These are phyloP conservation scores for Rhizoglyphus robini DNA, from an alignment of 1,140 invertebrate genomes.

Conservation along the genomic window DNA sequence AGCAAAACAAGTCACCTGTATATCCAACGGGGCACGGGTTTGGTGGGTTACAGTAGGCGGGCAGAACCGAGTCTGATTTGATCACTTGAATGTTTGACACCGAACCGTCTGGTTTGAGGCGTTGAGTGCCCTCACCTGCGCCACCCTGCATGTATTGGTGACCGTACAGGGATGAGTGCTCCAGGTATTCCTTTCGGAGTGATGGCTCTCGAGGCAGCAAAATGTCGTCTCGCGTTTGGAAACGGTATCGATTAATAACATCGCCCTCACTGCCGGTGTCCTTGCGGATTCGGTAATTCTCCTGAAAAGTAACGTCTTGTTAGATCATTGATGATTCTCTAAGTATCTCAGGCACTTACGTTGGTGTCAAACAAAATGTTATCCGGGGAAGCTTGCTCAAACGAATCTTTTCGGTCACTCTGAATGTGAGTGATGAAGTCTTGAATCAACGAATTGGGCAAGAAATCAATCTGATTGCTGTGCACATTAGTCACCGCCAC, in stretches of 20 bases:
- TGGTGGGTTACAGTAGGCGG: constrained; percentile 96
- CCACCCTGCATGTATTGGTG: constrained; percentile 61
- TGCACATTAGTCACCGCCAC: too few species aligned
- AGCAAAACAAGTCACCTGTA: constrained; percentile 32
- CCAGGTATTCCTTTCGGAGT: constrained; percentile 68
- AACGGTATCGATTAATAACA: not conserved
- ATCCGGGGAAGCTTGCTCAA: too few species aligned
- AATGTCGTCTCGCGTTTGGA: constrained; percentile 21
- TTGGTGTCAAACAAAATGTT: not conserved
- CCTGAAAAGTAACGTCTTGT: not conserved
- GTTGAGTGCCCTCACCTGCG: constrained; percentile 55
- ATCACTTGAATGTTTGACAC: constrained; percentile 51
- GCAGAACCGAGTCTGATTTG: constrained; percentile 78
- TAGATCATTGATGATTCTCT: not conserved
- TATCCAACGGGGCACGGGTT: constrained; percentile 80
- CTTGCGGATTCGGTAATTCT: constrained; percentile 14
- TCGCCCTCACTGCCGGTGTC: not conserved
- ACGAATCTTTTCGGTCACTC: too few species aligned
- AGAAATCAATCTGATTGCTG: not conserved
- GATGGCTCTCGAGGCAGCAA: constrained; percentile 35
- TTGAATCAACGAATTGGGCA: not conserved
- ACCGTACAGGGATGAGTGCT: constrained; percentile 72
- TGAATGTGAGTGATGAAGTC: not conserved
- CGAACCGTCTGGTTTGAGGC: constrained; percentile 45
- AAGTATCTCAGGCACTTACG: too few species aligned